A percentile compares a stretch with the other conserved stretches of the same genome.
phyloP scores from a whole-genome alignment of 2,113 vertebrate genomes.

The Puffinus mauretanicus region DNA sequence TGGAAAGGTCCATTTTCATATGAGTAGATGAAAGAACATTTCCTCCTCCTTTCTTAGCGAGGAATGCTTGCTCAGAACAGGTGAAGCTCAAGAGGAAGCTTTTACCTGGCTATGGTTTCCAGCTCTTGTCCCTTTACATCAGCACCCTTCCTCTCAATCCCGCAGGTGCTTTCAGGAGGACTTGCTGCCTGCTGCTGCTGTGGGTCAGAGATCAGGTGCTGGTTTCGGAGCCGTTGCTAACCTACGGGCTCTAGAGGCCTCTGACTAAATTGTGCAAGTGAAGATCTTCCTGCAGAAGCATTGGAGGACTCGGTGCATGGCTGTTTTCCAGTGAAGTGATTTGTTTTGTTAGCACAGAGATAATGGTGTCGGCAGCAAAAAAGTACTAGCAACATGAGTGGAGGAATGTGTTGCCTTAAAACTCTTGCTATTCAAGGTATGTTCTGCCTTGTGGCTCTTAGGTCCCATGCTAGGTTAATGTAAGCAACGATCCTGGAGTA shows the following conservation, averaged over 20 bases:
- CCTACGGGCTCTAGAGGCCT: not conserved
- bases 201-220: not conserved
- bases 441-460: not conserved
- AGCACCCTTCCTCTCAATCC: not conserved
- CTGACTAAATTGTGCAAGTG: not conserved
- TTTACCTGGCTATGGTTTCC: not conserved
- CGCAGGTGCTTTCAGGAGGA: not conserved
- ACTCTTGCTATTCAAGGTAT: not conserved
- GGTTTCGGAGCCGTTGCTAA: rapidly evolving
- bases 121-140: not conserved
- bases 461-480: rapidly evolving
- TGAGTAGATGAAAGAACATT: not conserved
- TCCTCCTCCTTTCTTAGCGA: not conserved
- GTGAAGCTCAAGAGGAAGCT: not conserved
- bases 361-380: not conserved
- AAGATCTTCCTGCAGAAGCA: not conserved
- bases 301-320: not conserved
- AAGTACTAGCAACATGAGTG: not conserved
- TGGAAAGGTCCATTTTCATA: not conserved
- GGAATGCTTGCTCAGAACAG: not conserved
- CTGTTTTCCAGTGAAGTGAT: not conserved
- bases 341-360: not conserved
- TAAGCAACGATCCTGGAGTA: not conserved
- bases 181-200: not conserved
- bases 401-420: not conserved